Evolutionary conservation across 2,888 invertebrate species (phyloP), one percentile per base, ranked within the genome.

Genomic region (Hirtodrosophila alboralis): DNA sequence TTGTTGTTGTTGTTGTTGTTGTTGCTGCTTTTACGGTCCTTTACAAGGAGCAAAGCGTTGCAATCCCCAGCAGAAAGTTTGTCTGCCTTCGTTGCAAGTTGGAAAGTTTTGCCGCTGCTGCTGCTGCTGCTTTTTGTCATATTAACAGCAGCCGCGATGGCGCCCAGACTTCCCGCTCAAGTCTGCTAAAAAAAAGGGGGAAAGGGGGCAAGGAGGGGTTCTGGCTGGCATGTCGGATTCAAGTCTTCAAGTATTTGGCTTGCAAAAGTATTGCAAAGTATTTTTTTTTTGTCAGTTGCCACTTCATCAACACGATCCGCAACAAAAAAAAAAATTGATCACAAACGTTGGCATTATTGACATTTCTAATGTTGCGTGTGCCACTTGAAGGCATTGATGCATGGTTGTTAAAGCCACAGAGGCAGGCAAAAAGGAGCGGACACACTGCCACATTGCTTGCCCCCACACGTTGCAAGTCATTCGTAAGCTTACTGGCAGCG

Each of bases 31-130:
- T 10, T 38, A 56, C 33, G 64, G 48, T 68, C 48, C 68, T 68
- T 69, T 67, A 61, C 75, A 74, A 56, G 64, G 49, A 41, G 61
- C 59, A 75, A 68, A 79, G 66, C 84, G 80, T 75, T 84, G 86
- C 80, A 79, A 70, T 77, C 63, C 75, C 47, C 59, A 63, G 57
- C 71, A 75, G 66, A 84, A 85, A 85, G 83, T 85, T 85, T 76
- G 85, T 71, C 83, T 75, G 74, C 81, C 75, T 79, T 44, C 56
- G 16, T 60, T 60, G 58, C 56, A 48, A 63, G n/a, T n/a, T n/a
- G 52, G 30, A 78, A 79, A 79, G 62, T 85, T 79, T 85, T 71
- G 45, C 61, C 54, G 63, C 54, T 45, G 45, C 44, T 43, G n/a
- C n/a, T 65, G 48, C 58, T 62, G 53, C 63, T 83, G 75, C 71